Conservation (phyloP, 2,113 vertebrate genomes). For the Columbina picui region DNA sequence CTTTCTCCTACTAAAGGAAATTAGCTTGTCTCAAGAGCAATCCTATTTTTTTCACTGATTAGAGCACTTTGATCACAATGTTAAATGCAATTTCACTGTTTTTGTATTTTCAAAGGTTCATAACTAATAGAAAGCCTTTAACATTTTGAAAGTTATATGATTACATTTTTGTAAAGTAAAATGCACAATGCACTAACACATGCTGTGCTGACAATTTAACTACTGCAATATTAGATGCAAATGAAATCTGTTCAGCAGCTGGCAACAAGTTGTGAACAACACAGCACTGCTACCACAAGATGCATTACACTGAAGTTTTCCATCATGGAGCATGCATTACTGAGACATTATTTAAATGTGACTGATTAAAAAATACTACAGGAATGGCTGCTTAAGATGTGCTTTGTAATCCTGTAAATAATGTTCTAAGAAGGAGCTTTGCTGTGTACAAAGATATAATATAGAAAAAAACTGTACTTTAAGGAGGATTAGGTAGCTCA, state of each 20-base stretch:
- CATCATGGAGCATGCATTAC: neutral
- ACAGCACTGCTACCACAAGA: neutral
- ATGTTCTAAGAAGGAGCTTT: neutral
- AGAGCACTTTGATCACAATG: neutral
- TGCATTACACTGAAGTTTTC: neutral
- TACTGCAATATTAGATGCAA: neutral
- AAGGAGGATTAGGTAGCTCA: slow-evolving; percentile 44
- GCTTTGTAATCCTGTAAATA: slow-evolving; percentile 14
- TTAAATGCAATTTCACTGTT: neutral
- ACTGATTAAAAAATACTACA: slow-evolving; percentile 3
- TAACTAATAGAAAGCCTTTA: neutral
- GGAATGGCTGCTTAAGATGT: neutral
- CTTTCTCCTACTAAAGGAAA: neutral
- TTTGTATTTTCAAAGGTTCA: neutral
- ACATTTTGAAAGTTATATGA: neutral
- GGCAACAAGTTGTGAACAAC: neutral
- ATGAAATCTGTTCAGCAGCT: neutral
- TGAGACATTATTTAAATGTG: slow-evolving; percentile 13
- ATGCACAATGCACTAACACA: neutral
- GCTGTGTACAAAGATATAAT: neutral
- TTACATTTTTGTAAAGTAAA: neutral
- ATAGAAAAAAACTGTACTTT: slow-evolving; percentile 4
- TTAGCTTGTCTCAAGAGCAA: neutral
- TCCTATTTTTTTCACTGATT: neutral
- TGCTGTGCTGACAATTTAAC: neutral